Evolutionary conservation across 2,888 invertebrate genomes (phyloP).

Genomic region (Bhutanitis thaidina): DNA sequence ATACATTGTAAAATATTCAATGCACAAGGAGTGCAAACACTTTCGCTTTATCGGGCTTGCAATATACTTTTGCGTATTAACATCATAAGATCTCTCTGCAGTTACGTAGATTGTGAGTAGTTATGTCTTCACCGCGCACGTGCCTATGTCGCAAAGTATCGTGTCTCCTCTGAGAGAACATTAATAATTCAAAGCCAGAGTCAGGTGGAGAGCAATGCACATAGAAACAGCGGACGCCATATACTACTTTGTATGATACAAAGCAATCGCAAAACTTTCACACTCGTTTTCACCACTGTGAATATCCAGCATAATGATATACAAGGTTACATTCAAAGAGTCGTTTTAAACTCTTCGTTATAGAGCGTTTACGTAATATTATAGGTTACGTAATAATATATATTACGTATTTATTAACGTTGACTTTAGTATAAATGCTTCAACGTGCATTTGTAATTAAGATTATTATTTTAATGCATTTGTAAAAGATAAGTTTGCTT

Average conservation of each 20-base stretch:
- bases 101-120: slow-evolving; percentile 18
- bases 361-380: too few relatives aligned
- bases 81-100: not conserved
- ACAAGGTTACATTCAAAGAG: not conserved
- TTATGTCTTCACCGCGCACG: slow-evolving; percentile 35
- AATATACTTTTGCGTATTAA: too few relatives aligned
- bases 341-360: too few relatives aligned
- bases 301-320: not conserved
- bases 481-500: too few relatives aligned
- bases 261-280: slow-evolving; percentile 17
- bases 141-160: slow-evolving; percentile 59
- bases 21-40: too few relatives aligned
- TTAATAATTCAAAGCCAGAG: slow-evolving; percentile 62
- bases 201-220: slow-evolving; percentile 25
- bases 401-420: too few relatives aligned
- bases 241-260: slow-evolving; percentile 16
- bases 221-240: slow-evolving; percentile 20
- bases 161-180: slow-evolving; percentile 48
- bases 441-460: too few relatives aligned
- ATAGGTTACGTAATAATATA: too few relatives aligned
- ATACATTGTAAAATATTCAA: too few relatives aligned
- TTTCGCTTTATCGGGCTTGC: too few relatives aligned
- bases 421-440: too few relatives aligned
- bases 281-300: not conserved
- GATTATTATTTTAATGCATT: too few relatives aligned